Base-by-base conservation (phyloP, 2,797 vertebrate genomes). In the Channallabes apus region DNA sequence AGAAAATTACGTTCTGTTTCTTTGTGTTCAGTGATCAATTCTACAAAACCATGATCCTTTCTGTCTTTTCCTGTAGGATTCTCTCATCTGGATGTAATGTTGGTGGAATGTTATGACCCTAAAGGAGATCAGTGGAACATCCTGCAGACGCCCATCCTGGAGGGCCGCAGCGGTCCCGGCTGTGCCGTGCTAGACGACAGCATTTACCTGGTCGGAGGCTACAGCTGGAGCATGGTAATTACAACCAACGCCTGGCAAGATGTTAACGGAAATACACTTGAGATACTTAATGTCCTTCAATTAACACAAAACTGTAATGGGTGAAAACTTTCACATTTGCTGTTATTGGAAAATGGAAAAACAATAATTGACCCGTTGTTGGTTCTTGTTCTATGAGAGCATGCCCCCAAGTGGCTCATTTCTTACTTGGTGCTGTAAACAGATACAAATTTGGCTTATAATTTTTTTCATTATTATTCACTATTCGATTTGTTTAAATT, bases 121-220 rank as follows among this genome's bases (percentile, higher is more conserved):
- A 99, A 99, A 94, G 97, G 96, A 0, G 98, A 99, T 93, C 97
- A 99, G 92, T 99, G 98, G 98, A 98, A 98, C 90, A 99, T 99
- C 92, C 95, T 99, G 61, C 98, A 99, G 92, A 99, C 97, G 8
- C 98, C 98, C 35, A 99, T 99, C 90, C 91, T 99, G 89, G 98
- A 99, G 91, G 98, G 98, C 24, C 97, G 98, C 88, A 99, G 98
- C 46, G 98, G 98, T 15, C 98, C 98, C 1, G 98, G 98, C 86
- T 99, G 98, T 0, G 96, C 97, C 4, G 97, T 97, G 84, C 93
- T 99, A 67, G 97, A 98, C 0, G 97, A 99, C 90, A 98, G 96
- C 87, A 99, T 99, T 94, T 99, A 97, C 91, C 96, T 99, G 8
- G 96, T 99, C 12, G 98, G 98, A 27, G 98, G 98, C 89, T 99